Evolutionary conservation across 2,797 vertebrate genomes (phyloP).

Genomic region (Acrossocheilus wenchowensis): DNA sequence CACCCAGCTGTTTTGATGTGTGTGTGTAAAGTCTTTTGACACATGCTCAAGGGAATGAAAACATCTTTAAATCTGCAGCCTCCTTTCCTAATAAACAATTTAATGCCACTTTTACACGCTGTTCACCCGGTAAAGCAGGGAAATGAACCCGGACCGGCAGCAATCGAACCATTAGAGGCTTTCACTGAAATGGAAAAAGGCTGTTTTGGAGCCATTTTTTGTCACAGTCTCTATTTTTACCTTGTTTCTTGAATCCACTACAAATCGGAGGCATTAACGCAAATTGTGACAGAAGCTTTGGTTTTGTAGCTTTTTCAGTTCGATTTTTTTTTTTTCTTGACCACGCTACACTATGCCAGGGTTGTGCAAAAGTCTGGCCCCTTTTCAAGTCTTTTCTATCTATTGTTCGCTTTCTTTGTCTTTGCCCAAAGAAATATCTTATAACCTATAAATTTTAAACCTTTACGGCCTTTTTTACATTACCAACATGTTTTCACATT

Average conservation of each 20-base stretch:
- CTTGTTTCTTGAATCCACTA: conserved; percentile 14
- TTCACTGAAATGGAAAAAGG: conserved; percentile 3
- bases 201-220: conserved; percentile 8
- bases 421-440: neutral
- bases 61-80: conserved; percentile 45
- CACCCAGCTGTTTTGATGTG: conserved; percentile 27
- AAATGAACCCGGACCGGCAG: conserved; percentile 23
- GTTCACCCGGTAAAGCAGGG: conserved; percentile 17
- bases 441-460: too few relatives aligned
- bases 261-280: conserved; percentile 15
- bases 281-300: neutral
- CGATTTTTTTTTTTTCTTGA: neutral
- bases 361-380: neutral
- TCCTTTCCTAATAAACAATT: conserved; percentile 48
- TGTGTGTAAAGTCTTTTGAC: conserved; percentile 14
- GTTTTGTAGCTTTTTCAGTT: conserved; percentile 5
- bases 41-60: conserved; percentile 34
- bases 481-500: neutral
- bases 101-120: conserved; percentile 34
- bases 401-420: neutral
- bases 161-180: neutral
- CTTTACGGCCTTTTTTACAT: too few relatives aligned
- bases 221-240: neutral
- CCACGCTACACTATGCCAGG: neutral
- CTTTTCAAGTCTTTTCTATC: neutral